Conservation (phyloP, 1,140 invertebrate species). For the Galleria mellonella region DNA sequence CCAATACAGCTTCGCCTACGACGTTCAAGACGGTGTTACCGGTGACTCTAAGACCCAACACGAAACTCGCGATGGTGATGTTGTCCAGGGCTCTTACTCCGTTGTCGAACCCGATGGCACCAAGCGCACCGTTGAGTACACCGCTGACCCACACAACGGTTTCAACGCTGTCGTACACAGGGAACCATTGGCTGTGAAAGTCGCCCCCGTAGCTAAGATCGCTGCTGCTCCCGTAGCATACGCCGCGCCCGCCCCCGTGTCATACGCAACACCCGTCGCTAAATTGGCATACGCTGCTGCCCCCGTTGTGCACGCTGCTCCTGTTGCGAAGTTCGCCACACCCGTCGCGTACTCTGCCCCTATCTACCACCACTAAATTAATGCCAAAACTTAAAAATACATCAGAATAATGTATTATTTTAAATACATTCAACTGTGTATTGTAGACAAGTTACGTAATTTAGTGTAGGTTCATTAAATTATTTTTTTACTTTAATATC, state of each 20-base stretch:
- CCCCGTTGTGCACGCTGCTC: slow-evolving; percentile 19
- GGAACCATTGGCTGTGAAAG: slow-evolving; percentile 22
- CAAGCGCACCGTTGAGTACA: slow-evolving; percentile 77
- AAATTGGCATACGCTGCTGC: slow-evolving; percentile 8
- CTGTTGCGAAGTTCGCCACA: slow-evolving; percentile 21
- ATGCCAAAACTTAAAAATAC: slow-evolving; percentile 32
- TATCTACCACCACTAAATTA: slow-evolving; percentile 49
- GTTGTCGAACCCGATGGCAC: slow-evolving; percentile 77
- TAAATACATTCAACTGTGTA: slow-evolving; percentile 18
- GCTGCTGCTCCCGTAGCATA: slow-evolving; percentile 15
- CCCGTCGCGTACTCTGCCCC: slow-evolving; percentile 31
- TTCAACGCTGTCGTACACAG: slow-evolving; percentile 61
- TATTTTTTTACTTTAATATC: slow-evolving; percentile 20
- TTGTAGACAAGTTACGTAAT: slow-evolving; percentile 15
- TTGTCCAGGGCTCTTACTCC: slow-evolving; percentile 76
- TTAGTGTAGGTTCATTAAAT: slow-evolving; percentile 40
- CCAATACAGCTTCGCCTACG: slow-evolving; percentile 76
- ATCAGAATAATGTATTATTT: slow-evolving; percentile 13
- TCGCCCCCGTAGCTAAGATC: slow-evolving; percentile 16
- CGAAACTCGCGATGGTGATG: slow-evolving; percentile 74
- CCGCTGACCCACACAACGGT: slow-evolving; percentile 61
- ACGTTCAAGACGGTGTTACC: slow-evolving; percentile 75
- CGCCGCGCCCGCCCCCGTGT: slow-evolving; percentile 17
- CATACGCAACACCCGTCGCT: slow-evolving; percentile 33
- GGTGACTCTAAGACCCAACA: slow-evolving; percentile 78